Base-by-base conservation (phyloP, 1,140 invertebrate species). In the Leptinotarsa lineolata region DNA sequence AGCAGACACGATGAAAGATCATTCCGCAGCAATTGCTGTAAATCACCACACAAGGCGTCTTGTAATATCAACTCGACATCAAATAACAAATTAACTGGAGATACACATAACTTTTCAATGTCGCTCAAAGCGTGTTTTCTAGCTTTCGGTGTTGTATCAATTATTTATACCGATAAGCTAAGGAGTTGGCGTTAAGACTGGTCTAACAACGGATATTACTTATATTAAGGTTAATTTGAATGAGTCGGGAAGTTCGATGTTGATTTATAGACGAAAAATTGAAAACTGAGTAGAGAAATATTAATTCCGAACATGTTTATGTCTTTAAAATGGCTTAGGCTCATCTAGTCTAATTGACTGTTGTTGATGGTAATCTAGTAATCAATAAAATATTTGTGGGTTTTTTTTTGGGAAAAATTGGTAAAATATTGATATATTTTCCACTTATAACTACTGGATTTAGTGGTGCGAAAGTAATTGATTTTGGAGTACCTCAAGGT, bases 21-120 rank as follows among this genome's bases (percentile, higher is more conserved):
- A 65, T 72, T 72, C 48, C 20, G 44, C 16, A 65, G 54, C 61
- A 21, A 72, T 72, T 45, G 64, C 24, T 44, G 61, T 71, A 63
- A 59, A 63, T 63, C 45, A 71, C 8, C 16, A 39, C 11, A 30
- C 24, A 71, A 44, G 22, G 48, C 30, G 30, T 20, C 48, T 54
- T 54, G 39, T 30, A 44, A 63, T 44, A 63, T 39, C n/a, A 59
- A 71, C 39, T 22, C 39, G 24, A 30, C 58, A 59, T 59, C 58
- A 21, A 30, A 21, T 64, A 21, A 59, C 58, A 45, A 70, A 60
- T 39, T 63, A 71, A 24, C 70, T 18, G 18, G 58, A 21, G 48
- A 48, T 60, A 70, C 20, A 48, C 59, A 24, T 64, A 61, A 59
- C 60, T 39, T 71, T 64, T 71, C 39, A 71, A 44, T 71, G 39